phyloP scores from a whole-genome alignment of 2,888 invertebrate genomes.

The Lomographa bimaculata region DNA sequence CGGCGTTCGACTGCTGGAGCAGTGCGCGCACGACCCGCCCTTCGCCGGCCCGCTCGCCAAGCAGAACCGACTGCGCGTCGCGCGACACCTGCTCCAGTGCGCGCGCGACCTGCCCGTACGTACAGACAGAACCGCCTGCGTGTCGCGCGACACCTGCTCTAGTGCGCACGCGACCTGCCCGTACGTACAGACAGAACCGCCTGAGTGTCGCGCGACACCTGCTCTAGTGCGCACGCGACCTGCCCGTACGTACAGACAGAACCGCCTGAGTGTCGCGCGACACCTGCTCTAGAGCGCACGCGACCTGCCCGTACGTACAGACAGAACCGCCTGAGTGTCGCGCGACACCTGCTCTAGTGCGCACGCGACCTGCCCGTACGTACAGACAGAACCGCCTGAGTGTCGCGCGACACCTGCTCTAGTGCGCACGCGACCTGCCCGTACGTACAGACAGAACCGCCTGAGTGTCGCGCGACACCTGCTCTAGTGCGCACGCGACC shows the following conservation, averaged over 20 bases:
- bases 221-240: conserved; percentile 29
- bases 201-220: conserved; percentile 57
- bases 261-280: conserved; percentile 55
- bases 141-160: conserved; percentile 54
- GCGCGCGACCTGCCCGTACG: conserved; percentile 37
- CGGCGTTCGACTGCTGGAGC: conserved; percentile 69
- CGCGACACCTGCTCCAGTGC: conserved; percentile 43
- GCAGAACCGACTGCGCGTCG: conserved; percentile 72
- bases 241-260: conserved; percentile 40
- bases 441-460: too few relatives aligned
- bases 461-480: too few relatives aligned
- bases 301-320: conserved; percentile 36
- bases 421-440: too few relatives aligned
- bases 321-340: too few relatives aligned
- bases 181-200: conserved; percentile 31
- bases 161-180: conserved; percentile 34
- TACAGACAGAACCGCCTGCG: conserved; percentile 34
- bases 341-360: too few relatives aligned
- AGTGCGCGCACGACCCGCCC: conserved; percentile 72
- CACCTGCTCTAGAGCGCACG: conserved; percentile 33
- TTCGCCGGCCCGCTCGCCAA: conserved; percentile 78
- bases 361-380: too few relatives aligned
- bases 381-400: too few relatives aligned
- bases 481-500: too few relatives aligned
- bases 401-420: too few relatives aligned